phyloP scores from a whole-genome alignment of 2,888 invertebrate species.

The Oegoconia quadripuncta region DNA sequence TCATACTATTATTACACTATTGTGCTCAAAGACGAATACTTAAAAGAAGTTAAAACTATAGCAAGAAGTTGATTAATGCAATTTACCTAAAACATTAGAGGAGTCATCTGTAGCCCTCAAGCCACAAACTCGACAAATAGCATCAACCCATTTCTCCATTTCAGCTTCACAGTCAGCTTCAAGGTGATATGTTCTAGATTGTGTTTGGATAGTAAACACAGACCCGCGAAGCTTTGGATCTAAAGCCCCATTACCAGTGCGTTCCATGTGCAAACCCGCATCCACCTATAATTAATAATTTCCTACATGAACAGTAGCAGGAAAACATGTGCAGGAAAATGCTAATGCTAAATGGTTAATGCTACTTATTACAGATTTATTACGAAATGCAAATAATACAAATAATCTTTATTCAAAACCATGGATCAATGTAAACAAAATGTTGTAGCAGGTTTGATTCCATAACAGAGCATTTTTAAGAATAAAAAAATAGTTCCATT shows the following conservation, averaged over 20 bases:
- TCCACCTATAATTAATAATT: constrained; percentile 80
- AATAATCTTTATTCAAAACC: too few species aligned
- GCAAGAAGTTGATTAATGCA: too few species aligned
- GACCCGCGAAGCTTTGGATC: constrained; percentile 73
- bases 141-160: constrained; percentile 97
- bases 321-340: constrained; percentile 4
- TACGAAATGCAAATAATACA: too few species aligned
- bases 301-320: background rate
- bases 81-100: constrained; percentile 46
- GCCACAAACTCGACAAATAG: constrained; percentile 95
- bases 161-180: constrained; percentile 95
- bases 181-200: constrained; percentile 93
- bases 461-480: too few species aligned
- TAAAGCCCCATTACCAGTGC: constrained; percentile 88
- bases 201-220: constrained; percentile 94
- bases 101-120: constrained; percentile 85
- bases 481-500: too few species aligned
- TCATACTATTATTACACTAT: too few species aligned
- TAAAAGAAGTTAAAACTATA: too few species aligned
- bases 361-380: too few species aligned
- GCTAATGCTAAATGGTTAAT: background rate
- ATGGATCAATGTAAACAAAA: too few species aligned
- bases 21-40: too few species aligned
- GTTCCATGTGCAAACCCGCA: constrained; percentile 90
- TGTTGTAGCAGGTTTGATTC: too few species aligned